Evolutionary conservation across 2,888 invertebrate genomes (phyloP), one percentile per base, ranked within the genome.

Genomic region (Leptopilina myrica): DNA sequence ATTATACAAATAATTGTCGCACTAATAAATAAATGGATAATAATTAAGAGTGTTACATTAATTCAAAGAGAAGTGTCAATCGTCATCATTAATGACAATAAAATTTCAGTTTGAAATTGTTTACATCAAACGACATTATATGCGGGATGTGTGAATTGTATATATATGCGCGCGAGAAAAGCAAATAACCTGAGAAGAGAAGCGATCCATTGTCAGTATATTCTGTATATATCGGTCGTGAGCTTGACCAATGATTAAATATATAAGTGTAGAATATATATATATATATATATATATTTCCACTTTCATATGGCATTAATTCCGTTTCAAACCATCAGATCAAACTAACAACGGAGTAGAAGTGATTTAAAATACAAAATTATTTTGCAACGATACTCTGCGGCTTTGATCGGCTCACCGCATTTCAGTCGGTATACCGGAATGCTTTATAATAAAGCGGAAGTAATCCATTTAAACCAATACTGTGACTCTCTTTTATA

Each of bases 401-500:
- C 53, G 53, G 69, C 20, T 53, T 53, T 53, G 46, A 62, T 62
- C 62, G 62, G 20, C 53, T 69, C 49, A 26, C 69, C 69, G 69
- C 53, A 53, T 69, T 26, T 53, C 53, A 62, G 15, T 12, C 14
- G 53, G 49, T 69, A 69, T 15, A 69, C 49, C 20, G 69, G 49
- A 46, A 53, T 69, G 43, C 67, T 53, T 69, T 69, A 53, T 69
- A 69, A 69, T 69, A 33, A 69, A 53, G 69, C 69, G 69, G 69
- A 69, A 69, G 69, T 69, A 53, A 53, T 53, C 53, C 53, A 69
- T 69, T 69, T 53, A 69, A 69, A 69, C 49, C 53, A 69, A 69
- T 69, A 69, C 69, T 69, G 53, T 26, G 69, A 53, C 69, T 53
- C 26, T 67, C 69, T 53, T 69, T 69, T 46, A 69, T 67, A 67